Percentiles rank a stretch among this genome's conserved stretches.
These are phyloP conservation scores for Tolypeutes matacus DNA, from an alignment of 2,797 vertebrate genomes.

Conservation along the genomic window DNA sequence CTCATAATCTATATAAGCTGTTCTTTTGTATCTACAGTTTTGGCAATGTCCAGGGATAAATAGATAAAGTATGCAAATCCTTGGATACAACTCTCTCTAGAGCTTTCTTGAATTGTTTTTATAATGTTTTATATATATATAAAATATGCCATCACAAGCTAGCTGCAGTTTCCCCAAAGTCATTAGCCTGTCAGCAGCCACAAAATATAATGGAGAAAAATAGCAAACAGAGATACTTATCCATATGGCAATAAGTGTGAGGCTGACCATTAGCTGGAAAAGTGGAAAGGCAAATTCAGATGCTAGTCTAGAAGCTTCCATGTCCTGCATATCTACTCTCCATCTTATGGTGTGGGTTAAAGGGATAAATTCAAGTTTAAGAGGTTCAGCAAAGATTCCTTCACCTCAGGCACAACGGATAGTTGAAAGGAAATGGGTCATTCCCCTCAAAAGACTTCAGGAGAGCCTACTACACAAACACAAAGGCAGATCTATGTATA, in stretches of 20 bases:
- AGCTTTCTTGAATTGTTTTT: background rate
- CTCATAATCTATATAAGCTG: conserved; percentile 79
- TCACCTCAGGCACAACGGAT: background rate
- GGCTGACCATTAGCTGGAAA: background rate
- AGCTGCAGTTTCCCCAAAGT: conserved; percentile 17
- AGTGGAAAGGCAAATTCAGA: background rate
- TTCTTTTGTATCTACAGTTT: conserved; percentile 53
- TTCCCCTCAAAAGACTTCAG: background rate
- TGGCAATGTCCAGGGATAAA: background rate
- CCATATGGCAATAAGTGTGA: background rate
- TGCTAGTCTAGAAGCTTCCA: background rate
- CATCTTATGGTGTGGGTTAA: background rate
- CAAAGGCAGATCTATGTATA: too few relatives aligned
- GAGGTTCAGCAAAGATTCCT: background rate
- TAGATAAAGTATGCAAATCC: background rate
- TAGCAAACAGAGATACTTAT: rapidly evolving
- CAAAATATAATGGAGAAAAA: background rate
- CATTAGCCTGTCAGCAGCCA: background rate
- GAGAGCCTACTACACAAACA: background rate
- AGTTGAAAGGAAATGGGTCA: background rate
- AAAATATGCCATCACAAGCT: background rate
- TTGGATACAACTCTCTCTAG: background rate
- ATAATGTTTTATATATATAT: background rate
- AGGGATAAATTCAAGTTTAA: background rate
- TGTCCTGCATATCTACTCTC: background rate